Percentiles rank a stretch among this genome's conserved stretches.
Evolutionary conservation across 2,113 vertebrate species (phyloP).

Genomic region (Pyxicephalus adspersus): DNA sequence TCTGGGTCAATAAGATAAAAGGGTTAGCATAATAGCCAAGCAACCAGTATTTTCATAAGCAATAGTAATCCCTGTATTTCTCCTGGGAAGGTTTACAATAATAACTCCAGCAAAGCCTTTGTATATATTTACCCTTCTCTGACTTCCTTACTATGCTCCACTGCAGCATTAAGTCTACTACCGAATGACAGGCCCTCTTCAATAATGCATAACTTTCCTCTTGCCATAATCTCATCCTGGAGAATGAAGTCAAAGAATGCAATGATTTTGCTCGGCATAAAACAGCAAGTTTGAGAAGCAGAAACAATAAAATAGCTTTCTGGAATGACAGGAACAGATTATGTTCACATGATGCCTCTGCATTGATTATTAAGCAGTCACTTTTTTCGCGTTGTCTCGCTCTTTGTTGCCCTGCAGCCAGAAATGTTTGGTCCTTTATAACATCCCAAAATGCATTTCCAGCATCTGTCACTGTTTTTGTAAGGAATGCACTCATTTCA

Average conservation of each 20-base stretch:
- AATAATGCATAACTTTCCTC: no score
- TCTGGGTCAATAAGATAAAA: no score
- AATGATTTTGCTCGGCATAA: not conserved
- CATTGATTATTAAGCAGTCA: conserved; percentile 30
- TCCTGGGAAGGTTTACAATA: no score
- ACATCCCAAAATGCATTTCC: conserved; percentile 33
- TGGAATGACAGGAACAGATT: conserved; percentile 25
- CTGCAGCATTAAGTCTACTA: no score
- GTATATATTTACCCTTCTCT: no score
- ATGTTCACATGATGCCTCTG: conserved; percentile 11
- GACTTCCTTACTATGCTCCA: no score
- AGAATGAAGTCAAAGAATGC: not conserved
- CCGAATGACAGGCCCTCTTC: no score
- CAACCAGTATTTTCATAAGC: no score
- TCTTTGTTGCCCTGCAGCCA: conserved; percentile 43
- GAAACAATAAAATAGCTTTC: conserved; percentile 28
- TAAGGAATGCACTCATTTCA: conserved; percentile 45
- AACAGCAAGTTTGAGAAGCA: not conserved
- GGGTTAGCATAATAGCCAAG: no score
- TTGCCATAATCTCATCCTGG: not conserved
- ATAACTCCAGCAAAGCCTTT: no score
- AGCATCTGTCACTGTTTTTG: conserved; percentile 55
- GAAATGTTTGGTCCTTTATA: conserved; percentile 43
- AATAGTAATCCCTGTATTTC: no score
- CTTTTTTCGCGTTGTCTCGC: conserved; percentile 26